phyloP scores from a whole-genome alignment of 2,113 vertebrate genomes.

The Porphyrio hochstetteri region DNA sequence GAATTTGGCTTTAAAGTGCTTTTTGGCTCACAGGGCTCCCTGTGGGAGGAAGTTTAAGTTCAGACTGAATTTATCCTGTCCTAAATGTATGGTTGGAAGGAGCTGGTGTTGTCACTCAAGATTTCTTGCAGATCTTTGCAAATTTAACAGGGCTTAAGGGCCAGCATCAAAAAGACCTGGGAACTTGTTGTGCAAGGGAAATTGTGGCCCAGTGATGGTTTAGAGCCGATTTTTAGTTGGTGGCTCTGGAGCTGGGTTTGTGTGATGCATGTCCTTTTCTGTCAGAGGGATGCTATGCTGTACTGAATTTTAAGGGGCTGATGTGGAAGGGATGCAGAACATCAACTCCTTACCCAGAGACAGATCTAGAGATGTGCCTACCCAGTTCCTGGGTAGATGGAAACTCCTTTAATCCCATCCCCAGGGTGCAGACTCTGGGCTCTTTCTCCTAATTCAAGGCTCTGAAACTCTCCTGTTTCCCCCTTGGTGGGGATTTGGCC shows the following conservation, averaged over 20 bases:
- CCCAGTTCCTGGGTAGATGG: background rate
- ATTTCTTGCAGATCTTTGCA: background rate
- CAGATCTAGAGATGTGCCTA: background rate
- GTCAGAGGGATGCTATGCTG: background rate
- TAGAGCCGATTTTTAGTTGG: background rate
- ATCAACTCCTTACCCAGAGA: background rate
- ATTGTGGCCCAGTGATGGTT: fast-evolving
- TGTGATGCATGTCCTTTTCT: fast-evolving
- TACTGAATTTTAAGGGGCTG: no score
- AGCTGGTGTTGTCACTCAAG: background rate
- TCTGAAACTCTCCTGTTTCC: background rate
- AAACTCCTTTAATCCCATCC: background rate
- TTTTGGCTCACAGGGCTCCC: conserved; percentile 7
- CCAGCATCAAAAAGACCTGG: background rate
- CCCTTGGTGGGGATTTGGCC: background rate
- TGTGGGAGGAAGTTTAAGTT: conserved; percentile 20
- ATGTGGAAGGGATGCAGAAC: background rate
- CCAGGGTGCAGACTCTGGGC: background rate
- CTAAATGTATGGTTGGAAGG: conserved; percentile 1
- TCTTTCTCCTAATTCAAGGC: background rate
- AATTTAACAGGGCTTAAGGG: background rate
- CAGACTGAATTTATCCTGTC: conserved; percentile 2
- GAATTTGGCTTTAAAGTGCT: conserved; percentile 1
- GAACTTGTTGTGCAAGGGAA: background rate
- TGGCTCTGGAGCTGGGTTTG: background rate